phyloP scores from a whole-genome alignment of 2,797 vertebrate species.

The Spizella passerina region DNA sequence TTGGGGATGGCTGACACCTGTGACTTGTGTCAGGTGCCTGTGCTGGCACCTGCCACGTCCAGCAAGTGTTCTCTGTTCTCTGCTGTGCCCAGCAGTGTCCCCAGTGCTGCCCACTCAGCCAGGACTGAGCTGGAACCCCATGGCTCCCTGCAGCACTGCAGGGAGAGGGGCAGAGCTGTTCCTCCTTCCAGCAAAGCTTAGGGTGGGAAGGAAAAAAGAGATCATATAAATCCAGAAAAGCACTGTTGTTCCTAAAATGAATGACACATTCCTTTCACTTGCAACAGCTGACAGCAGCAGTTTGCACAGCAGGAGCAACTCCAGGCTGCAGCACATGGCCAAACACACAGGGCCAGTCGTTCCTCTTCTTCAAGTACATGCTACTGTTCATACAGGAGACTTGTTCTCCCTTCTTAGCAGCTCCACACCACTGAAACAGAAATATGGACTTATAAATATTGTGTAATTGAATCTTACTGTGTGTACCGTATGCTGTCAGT shows the following conservation, averaged over 20 bases:
- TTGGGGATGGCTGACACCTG: neutral
- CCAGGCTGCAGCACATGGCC: neutral
- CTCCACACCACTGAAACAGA: neutral
- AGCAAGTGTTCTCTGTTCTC: neutral
- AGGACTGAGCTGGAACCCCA: fast-evolving
- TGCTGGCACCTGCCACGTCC: fast-evolving
- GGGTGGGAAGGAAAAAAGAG: neutral
- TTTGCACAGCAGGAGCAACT: neutral
- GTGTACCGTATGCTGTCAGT: neutral
- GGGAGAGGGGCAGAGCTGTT: neutral
- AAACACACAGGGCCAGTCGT: neutral
- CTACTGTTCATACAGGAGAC: neutral
- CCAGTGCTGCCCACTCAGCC: neutral
- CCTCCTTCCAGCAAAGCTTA: neutral
- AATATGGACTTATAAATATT: neutral
- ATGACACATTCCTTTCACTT: neutral
- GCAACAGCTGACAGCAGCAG: neutral
- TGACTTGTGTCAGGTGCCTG: neutral
- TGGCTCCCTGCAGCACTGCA: neutral
- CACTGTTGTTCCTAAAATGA: neutral
- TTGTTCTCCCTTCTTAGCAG: neutral
- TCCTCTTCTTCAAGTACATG: neutral
- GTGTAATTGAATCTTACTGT: constrained; percentile 5
- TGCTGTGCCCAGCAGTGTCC: neutral
- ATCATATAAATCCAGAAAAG: neutral